Percentiles rank a stretch among this genome's conserved stretches.
Evolutionary conservation across 2,888 invertebrate genomes (phyloP).

Genomic region (Zygothrica quintamaculata): DNA sequence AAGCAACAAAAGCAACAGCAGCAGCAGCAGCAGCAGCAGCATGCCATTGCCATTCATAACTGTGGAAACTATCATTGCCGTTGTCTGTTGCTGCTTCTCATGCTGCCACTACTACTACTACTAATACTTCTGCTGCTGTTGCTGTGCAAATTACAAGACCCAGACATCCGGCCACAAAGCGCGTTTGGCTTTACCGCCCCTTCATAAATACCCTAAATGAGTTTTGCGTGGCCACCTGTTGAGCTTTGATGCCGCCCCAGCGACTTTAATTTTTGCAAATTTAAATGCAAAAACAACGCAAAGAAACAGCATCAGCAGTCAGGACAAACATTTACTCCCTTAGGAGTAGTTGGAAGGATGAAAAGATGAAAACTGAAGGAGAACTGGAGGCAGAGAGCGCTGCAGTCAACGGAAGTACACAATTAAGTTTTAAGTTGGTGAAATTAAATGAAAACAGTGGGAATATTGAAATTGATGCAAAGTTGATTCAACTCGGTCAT

Average conservation of each 20-base stretch:
- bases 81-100: conserved; percentile 46
- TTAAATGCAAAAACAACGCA: conserved; percentile 57
- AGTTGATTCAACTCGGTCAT: conserved; percentile 64
- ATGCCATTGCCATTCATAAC: conserved; percentile 61
- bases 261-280: conserved; percentile 78
- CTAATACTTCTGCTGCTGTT: conserved; percentile 22
- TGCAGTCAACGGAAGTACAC: conserved; percentile 67
- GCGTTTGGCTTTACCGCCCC: conserved; percentile 11
- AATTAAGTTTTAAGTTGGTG: conserved; percentile 79
- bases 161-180: conserved; percentile 62
- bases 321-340: background rate
- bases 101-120: conserved; percentile 21
- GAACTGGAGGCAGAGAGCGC: conserved; percentile 29
- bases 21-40: conserved; percentile 27
- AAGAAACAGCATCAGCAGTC: conserved; percentile 21
- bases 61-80: conserved; percentile 63
- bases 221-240: conserved; percentile 72
- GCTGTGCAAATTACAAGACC: conserved; percentile 76
- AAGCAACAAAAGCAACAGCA: conserved; percentile 30
- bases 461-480: conserved; percentile 80
- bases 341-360: background rate
- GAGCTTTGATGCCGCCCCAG: conserved; percentile 25
- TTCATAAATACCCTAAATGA: conserved; percentile 57
- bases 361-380: background rate
- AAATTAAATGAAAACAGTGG: conserved; percentile 79